Evolutionary conservation across 2,888 invertebrate genomes (phyloP).

Genomic region (Desoria tigrina): DNA sequence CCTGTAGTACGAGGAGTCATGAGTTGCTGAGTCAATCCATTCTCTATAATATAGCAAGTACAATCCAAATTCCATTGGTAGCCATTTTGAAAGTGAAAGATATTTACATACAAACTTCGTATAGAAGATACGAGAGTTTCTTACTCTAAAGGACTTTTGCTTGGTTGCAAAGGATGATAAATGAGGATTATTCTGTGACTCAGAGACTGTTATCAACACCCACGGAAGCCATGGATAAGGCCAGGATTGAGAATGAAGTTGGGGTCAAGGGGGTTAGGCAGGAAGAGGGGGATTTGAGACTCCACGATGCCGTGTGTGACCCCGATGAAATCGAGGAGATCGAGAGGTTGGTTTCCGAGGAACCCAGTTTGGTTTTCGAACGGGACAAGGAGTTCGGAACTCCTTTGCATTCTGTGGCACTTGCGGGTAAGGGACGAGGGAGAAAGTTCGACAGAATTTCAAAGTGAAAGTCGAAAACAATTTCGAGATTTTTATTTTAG

Average conservation of each 20-base stretch:
- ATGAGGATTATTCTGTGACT: not conserved
- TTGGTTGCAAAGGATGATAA: not conserved
- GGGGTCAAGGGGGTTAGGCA: not conserved
- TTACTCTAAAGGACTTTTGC: too few species aligned
- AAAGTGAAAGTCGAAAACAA: conserved; percentile 9
- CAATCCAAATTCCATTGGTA: too few species aligned
- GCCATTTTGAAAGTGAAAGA: conserved; percentile 1
- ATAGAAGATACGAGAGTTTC: not conserved
- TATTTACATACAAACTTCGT: not conserved
- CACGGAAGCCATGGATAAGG: not conserved
- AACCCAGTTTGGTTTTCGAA: conserved; percentile 26
- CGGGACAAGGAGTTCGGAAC: conserved; percentile 24
- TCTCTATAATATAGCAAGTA: not conserved
- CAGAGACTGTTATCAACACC: not conserved
- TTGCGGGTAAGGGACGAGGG: conserved; percentile 20
- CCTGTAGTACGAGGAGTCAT: too few species aligned
- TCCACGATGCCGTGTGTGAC: conserved; percentile 30
- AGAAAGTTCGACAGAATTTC: too few species aligned
- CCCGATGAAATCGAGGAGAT: conserved; percentile 27
- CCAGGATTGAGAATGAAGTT: not conserved
- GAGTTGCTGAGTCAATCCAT: not conserved
- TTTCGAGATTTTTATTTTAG: not conserved
- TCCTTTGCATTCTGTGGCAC: conserved; percentile 28
- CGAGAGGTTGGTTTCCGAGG: conserved; percentile 17
- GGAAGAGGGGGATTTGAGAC: conserved; percentile 4